Base-by-base conservation (phyloP, 53 echinoderm and acorn worm species). In the Arbacia lixula region DNA sequence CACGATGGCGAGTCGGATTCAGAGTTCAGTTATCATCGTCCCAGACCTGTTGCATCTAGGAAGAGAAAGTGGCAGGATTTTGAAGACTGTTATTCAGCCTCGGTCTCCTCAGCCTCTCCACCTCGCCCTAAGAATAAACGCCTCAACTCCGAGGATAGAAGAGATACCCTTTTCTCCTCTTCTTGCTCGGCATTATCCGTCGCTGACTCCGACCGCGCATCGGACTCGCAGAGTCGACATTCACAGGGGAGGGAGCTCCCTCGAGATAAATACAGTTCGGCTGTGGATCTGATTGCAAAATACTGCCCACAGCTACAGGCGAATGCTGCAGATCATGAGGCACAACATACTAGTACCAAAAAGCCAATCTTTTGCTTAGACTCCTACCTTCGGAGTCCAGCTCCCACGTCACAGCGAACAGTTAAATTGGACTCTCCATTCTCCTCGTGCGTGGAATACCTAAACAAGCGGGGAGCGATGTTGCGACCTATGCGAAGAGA, bases 221-320 rank as follows among this genome's bases (percentile, higher is more conserved):
- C 58, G 5, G 58, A 57, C 19, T 12, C 58, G 5, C 58, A 20
- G n/a, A 12, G 16, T 21, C 16, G 14, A 46, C 58, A 57, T 12
- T 20, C 9, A 19, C 58, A 57, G 5, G 58, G 22, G 58, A 21
- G 12, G 22, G 22, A 57, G 22, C 22, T 21, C 58, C 58, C 58
- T 5, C 58, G 58, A 5, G 19, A 21, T 21, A 20, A 19, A 11
- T 57, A 5, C 21, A 57, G 58, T 57, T 57, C 58, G 22, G 58
- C 58, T 19, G 58, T 21, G 58, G 58, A 57, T 21, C 5, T 57
- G 19, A 12, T 57, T 5, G 58, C 22, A 5, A 57, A 20, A 57
- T 57, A 57, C 21, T 57, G 58, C 58, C 58, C 58, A 5, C 58
- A 57, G 21, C 22, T 57, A 46, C 46, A 46, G 46, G 46, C 46